phyloP scores from a whole-genome alignment of 2,797 vertebrate genomes.

The Eulemur rubriventer region DNA sequence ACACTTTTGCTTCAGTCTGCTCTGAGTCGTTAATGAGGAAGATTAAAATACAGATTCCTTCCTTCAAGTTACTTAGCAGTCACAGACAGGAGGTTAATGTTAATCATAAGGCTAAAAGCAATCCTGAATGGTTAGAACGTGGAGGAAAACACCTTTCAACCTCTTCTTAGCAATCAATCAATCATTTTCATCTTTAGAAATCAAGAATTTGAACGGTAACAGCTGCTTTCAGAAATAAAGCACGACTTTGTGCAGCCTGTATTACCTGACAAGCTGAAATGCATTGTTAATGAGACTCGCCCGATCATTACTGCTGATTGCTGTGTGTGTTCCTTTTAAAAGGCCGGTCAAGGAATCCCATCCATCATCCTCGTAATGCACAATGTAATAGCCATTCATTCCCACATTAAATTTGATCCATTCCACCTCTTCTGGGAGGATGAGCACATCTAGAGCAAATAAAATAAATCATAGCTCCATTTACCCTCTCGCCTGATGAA shows the following conservation, averaged over 20 bases:
- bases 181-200: constrained; percentile 47
- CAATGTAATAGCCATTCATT: constrained; percentile 96
- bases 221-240: constrained; percentile 50
- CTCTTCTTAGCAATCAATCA: constrained; percentile 34
- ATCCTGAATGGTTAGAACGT: neutral
- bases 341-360: constrained; percentile 90
- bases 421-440: constrained; percentile 90
- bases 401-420: constrained; percentile 96
- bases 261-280: constrained; percentile 95
- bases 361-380: constrained; percentile 91
- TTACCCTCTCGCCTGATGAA: neutral
- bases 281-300: constrained; percentile 93
- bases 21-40: neutral
- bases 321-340: constrained; percentile 88
- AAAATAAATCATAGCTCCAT: constrained; percentile 58
- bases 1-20: neutral
- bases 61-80: neutral
- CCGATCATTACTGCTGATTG: constrained; percentile 91
- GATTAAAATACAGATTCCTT: constrained; percentile 20
- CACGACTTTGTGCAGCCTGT: neutral
- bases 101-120: constrained; percentile 17
- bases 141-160: neutral
- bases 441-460: constrained; percentile 87
- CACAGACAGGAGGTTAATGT: neutral
- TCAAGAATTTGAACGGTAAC: neutral